These are phyloP conservation scores for Drosophila persimilis DNA, from an alignment of 1,140 invertebrate genomes.

Conservation along the genomic window DNA sequence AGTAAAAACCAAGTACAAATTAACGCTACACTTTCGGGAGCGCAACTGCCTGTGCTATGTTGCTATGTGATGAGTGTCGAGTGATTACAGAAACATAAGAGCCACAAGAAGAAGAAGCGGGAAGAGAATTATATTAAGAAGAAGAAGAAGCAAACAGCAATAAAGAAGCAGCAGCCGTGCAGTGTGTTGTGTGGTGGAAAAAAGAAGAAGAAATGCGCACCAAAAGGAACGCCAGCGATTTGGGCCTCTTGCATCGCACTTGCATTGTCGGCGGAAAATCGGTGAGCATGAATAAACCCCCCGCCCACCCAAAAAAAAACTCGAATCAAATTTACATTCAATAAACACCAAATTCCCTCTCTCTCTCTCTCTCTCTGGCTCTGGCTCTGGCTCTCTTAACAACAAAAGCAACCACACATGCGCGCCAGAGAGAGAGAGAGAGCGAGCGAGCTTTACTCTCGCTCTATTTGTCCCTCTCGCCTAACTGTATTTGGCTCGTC, in stretches of 20 bases:
- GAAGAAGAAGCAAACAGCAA: not conserved
- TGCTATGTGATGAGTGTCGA: not conserved
- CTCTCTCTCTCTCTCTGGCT: constrained; percentile 10
- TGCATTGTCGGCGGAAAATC: constrained; percentile 74
- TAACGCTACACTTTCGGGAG: not conserved
- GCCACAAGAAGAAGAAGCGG: not conserved
- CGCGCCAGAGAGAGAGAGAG: constrained; percentile 27
- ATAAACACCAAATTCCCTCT: constrained; percentile 27
- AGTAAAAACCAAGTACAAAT: not conserved
- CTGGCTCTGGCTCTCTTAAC: constrained; percentile 18
- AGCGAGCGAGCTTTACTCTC: constrained; percentile 12
- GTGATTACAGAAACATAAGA: constrained; percentile 1
- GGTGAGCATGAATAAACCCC: constrained; percentile 50
- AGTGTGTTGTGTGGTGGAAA: constrained; percentile 6
- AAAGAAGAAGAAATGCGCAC: constrained; percentile 73
- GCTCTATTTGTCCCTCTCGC: constrained; percentile 18
- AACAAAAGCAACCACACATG: constrained; percentile 51
- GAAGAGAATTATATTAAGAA: too few relatives aligned
- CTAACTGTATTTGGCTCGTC: too few relatives aligned
- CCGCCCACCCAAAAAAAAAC: constrained; percentile 3
- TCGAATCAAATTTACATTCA: constrained; percentile 19
- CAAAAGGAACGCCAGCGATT: constrained; percentile 75
- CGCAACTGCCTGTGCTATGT: too few relatives aligned
- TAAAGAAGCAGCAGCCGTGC: not conserved
- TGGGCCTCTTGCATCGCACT: constrained; percentile 58